Base-by-base conservation (phyloP, 1,140 invertebrate species). In the Habropoda laboriosa region DNA sequence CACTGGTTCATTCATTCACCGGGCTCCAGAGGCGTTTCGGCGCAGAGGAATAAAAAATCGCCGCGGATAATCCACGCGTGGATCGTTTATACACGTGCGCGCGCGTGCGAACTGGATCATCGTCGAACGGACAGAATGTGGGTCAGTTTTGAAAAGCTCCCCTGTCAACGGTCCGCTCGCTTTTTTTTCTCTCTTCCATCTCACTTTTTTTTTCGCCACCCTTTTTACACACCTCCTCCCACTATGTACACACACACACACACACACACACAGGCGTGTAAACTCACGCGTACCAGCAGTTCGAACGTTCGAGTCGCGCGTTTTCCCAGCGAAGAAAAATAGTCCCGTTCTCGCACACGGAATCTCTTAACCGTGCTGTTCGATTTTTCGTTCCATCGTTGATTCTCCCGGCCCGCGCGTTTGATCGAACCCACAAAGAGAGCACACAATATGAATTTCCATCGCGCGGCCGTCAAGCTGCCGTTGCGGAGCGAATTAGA, bases 1-100 rank as follows among this genome's bases (percentile, higher is more conserved):
- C 84, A 71, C 55, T 27, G 58, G 80, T 86, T 77, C 85, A 77
- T 86, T 86, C 80, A 83, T 86, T 83, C 76, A 53, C 27, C 53
- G 58, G 80, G 55, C 47, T 72, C 40, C 84, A 51, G 49, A 53
- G 76, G 67, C 58, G 72, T 85, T 83, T 68, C 61, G 27, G 27
- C 30, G 45, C 5, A 27, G 51, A 6, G 18, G 12, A 47, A 47
- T 73, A 75, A 82, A 84, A 85, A 85, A 83, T 83, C 66, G 51
- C 38, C 57, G 32, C 32, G 53, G 61, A 85, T 80, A 83, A 85
- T 85, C 77, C 81, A 40, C 40, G 1, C 63, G 30, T 35, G 18
- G 51, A 45, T 42, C 81, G 78, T 80, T 79, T 61, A 71, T 51
- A 40, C 45, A 18, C 18, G n/a, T n/a, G n/a, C n/a, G n/a, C n/a